phyloP scores from a whole-genome alignment of 1,140 invertebrate species.

The Prorops nasuta region DNA sequence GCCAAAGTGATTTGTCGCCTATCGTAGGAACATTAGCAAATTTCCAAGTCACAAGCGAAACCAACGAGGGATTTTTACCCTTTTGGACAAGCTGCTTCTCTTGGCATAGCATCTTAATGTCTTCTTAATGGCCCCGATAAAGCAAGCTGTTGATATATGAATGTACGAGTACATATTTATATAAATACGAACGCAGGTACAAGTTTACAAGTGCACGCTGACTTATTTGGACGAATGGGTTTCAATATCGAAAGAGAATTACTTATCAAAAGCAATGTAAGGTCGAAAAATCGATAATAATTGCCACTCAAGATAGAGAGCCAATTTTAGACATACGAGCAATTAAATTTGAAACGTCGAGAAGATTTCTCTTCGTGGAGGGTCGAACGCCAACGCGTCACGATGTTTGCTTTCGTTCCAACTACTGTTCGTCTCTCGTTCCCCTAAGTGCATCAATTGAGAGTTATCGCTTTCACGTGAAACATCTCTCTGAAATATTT shows the following conservation, averaged over 20 bases:
- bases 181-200: conserved; percentile 8
- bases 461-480: too few species aligned
- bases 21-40: too few species aligned
- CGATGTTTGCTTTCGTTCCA: neutral
- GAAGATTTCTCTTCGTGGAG: conserved; percentile 3
- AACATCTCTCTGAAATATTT: too few species aligned
- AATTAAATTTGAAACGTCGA: conserved; percentile 26
- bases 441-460: too few species aligned
- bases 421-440: too few species aligned
- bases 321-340: conserved; percentile 21
- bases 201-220: conserved; percentile 2
- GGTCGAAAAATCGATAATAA: conserved; percentile 21
- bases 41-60: too few species aligned
- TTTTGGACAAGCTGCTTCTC: conserved; percentile 23
- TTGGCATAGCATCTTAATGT: conserved; percentile 33
- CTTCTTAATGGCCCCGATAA: conserved; percentile 36
- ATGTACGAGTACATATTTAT: conserved; percentile 17
- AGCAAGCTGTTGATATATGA: conserved; percentile 26
- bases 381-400: conserved; percentile 3
- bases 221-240: too few species aligned
- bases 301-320: conserved; percentile 25
- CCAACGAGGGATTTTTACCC: conserved; percentile 22
- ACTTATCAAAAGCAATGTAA: too few species aligned
- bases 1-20: neutral
- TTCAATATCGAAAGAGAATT: too few species aligned